Conservation (phyloP, 2,113 vertebrate species). For the Nothoprocta perdicaria region DNA sequence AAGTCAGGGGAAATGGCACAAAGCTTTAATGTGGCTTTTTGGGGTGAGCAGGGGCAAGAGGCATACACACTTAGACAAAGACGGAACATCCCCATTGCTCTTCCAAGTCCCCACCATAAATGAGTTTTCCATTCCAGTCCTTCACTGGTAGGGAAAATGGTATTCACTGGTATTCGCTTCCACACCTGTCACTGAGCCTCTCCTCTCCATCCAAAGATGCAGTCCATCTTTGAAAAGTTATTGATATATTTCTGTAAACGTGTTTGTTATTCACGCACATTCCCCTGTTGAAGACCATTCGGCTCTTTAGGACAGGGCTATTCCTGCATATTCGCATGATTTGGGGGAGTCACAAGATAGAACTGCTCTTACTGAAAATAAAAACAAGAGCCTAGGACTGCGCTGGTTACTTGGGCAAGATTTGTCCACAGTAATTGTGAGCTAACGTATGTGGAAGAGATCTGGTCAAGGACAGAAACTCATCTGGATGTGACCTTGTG, state of each 20-base stretch:
- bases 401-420: not conserved
- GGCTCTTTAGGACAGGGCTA: not conserved
- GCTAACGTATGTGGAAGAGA: not conserved
- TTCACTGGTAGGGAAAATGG: too few species aligned
- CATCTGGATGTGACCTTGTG: too few species aligned
- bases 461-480: not conserved
- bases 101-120: not conserved
- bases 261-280: not conserved
- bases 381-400: not conserved
- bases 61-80: not conserved
- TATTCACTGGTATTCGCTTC: too few species aligned
- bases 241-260: not conserved
- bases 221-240: not conserved
- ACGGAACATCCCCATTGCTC: not conserved
- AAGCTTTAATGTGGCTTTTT: not conserved
- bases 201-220: not conserved
- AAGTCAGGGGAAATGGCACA: not conserved
- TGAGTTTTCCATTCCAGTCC: not conserved
- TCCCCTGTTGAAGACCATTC: not conserved
- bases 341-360: not conserved
- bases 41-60: not conserved
- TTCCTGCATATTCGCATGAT: not conserved
- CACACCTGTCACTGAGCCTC: not conserved
- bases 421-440: not conserved
- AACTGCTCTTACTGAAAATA: not conserved